phyloP scores from a whole-genome alignment of 2,888 invertebrate genomes.

The Cryptocephalus moraei region DNA sequence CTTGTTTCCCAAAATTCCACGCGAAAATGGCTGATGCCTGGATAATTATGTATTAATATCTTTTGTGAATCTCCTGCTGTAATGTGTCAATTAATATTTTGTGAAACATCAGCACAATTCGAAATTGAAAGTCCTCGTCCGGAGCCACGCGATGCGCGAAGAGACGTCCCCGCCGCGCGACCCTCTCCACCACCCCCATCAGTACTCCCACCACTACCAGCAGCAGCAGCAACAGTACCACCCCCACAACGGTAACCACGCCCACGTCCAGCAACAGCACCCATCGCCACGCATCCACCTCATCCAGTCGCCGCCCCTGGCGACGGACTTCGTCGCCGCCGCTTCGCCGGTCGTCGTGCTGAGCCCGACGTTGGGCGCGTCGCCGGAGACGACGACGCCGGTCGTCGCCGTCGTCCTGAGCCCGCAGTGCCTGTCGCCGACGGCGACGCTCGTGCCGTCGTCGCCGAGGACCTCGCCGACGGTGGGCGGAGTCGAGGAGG shows the following conservation, averaged over 20 bases:
- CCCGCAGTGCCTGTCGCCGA: constrained; percentile 24
- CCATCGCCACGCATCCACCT: constrained; percentile 33
- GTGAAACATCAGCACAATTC: constrained; percentile 46
- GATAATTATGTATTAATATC: too few species aligned
- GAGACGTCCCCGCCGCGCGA: constrained; percentile 53
- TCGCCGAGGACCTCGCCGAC: constrained; percentile 18
- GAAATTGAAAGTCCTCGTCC: constrained; percentile 73
- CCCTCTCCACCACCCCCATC: constrained; percentile 14
- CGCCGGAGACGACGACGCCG: neutral
- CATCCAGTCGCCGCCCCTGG: constrained; percentile 22
- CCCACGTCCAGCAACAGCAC: constrained; percentile 16
- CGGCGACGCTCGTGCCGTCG: constrained; percentile 28
- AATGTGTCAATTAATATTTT: too few species aligned
- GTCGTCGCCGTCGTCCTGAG: constrained; percentile 4
- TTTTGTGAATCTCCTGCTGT: too few species aligned
- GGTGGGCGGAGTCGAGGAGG: neutral
- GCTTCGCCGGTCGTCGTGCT: constrained; percentile 26
- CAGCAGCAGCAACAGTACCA: constrained; percentile 1
- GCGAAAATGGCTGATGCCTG: too few species aligned
- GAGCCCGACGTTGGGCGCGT: constrained; percentile 25
- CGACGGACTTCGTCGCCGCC: neutral
- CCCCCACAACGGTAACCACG: constrained; percentile 5
- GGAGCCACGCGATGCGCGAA: constrained; percentile 86
- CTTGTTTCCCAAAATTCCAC: too few species aligned
- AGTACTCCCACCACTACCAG: neutral